Evolutionary conservation across 2,888 invertebrate species (phyloP).

Genomic region (Clivina fossor): DNA sequence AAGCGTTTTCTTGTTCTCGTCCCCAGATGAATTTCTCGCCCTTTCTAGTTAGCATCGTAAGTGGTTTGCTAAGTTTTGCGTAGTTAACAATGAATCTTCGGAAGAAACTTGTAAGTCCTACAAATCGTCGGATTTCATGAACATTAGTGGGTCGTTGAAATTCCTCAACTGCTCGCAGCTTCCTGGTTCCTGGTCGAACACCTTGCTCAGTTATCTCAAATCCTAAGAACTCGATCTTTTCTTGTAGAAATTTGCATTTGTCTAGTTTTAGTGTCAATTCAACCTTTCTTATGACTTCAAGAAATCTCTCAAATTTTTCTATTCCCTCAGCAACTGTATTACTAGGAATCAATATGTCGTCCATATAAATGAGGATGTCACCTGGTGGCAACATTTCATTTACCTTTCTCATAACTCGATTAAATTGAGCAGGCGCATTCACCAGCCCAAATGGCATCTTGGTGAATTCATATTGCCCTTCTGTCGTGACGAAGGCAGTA

Average conservation of each 20-base stretch:
- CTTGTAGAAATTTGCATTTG: too few species aligned
- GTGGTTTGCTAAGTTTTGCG: neutral
- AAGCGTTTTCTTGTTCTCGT: too few species aligned
- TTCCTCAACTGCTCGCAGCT: neutral
- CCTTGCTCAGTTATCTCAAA: too few species aligned
- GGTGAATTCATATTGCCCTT: slow-evolving; percentile 7
- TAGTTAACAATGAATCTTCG: neutral
- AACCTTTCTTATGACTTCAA: neutral
- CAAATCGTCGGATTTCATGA: neutral
- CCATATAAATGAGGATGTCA: slow-evolving; percentile 6
- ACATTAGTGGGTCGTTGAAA: neutral
- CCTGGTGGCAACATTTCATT: neutral
- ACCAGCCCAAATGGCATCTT: slow-evolving; percentile 17
- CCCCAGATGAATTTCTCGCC: too few species aligned
- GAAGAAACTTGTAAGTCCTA: neutral
- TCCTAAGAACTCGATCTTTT: too few species aligned
- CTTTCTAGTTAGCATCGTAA: too few species aligned
- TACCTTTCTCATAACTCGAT: slow-evolving; percentile 11
- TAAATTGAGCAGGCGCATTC: slow-evolving; percentile 4
- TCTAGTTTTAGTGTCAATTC: too few species aligned
- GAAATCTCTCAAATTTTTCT: slow-evolving; percentile 10
- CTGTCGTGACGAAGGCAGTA: slow-evolving; percentile 1
- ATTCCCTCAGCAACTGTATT: slow-evolving; percentile 1
- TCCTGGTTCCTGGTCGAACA: neutral
- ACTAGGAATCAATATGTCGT: slow-evolving; percentile 4